Base-by-base conservation (phyloP, 2,113 vertebrate species). In the Bufo gargarizans region DNA sequence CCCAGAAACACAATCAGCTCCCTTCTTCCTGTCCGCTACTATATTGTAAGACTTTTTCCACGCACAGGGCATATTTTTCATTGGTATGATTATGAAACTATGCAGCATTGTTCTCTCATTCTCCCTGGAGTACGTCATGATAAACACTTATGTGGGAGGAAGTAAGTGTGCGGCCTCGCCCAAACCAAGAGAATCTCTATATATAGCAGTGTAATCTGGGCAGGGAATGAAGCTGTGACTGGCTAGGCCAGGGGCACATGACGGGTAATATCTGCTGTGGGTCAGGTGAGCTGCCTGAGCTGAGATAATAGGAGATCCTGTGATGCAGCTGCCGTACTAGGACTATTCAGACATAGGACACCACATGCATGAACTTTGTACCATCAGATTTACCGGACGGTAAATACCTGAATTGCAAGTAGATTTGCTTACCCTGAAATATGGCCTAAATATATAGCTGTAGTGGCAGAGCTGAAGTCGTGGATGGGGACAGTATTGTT, bases 141-240 rank as follows among this genome's bases (percentile, higher is more conserved):
- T 74, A 74, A 47, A 17, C 45, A 74, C 45, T 47, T 43, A 33
- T 72, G 6, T 45, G 71, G 47, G 2, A 22, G 61, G 56, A 77
- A 14, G 45, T n/a, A 19, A n/a, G 58, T 17, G 61, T 43, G n/a
- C 50, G 22, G 50, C 61, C 17, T 71, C 22, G 58, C 47, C 53
- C 67, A 49, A 8, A 53, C 81, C 20, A 10, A 83, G 11, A 7
- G 8, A 69, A 55, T 82, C 43, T 81, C 78, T 88, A 81, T 88
- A 88, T 82, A 82, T 82, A 82, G 86, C 56, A 88, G 74, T 88
- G 22, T 82, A 74, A 88, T 88, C 55, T 81, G 65, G 86, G 59
- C 53, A 78, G 58, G 56, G 77, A 78, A 17, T 14, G 17, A 59
- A 82, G 20, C 53, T 16, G 55, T 88, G 86, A 82, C 86, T 22